Evolutionary conservation across 2,113 vertebrate species (phyloP), one percentile per base, ranked within the genome.

Genomic region (Aix galericulata): DNA sequence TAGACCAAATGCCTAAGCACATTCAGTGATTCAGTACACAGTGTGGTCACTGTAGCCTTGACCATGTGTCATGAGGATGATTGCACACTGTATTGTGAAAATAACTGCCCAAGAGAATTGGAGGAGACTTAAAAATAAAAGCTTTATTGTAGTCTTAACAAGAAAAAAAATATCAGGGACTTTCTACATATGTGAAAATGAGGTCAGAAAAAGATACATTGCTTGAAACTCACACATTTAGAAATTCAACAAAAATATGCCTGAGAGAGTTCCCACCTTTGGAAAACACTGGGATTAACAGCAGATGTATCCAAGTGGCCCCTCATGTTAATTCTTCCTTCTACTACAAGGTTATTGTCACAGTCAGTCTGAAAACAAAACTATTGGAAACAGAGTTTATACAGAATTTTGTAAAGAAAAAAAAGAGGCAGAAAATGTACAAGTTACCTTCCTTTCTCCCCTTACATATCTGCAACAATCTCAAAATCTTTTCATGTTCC

Each of bases 61-160:
- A 17, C 8, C 50, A 32, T 0, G 1, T 21, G 38, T 7, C 21
- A 69, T 10, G 29, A 46, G 48, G 29, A 59, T 86, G 60, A 16
- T 29, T 42, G 71, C 66, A 52, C 3, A n/a, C 34, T 2, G 31
- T 44, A 26, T 2, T 46, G 48, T n/a, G 53, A 69, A 60, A 76
- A 50, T 26, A 25, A 80, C 42, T 63, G 26, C 31, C 17, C 36
- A 74, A 32, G 77, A 2, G 0, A 31, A 50, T 22, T 34, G 17
- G 18, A 86, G 40, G 22, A 62, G 9, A 44, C 31, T 68, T 72
- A 56, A 72, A 53, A 53, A 48, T 12, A 46, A 64, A 73, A 78
- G 15, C 21, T 96, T 94, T 96, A 95, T 94, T 96, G 27, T 71
- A 29, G 13, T 40, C n/a, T 84, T 68, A 48, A 36, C 31, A 79